Percentiles rank a stretch among this genome's conserved stretches.
Evolutionary conservation across 92 coral and sea anemone genomes (phyloP).

Genomic region (Phenganax subtilis): DNA sequence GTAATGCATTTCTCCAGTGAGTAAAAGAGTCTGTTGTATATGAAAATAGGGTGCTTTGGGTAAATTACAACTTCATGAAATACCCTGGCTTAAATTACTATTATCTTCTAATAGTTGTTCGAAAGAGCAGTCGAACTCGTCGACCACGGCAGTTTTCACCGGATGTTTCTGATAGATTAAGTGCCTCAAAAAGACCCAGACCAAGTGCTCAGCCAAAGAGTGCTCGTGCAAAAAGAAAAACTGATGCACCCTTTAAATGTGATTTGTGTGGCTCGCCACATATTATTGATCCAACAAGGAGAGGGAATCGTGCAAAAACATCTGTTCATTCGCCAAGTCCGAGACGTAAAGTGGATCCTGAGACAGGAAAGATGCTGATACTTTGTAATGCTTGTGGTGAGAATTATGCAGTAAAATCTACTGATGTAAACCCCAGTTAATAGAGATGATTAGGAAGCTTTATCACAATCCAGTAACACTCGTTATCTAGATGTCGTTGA

Average conservation of each 20-base stretch:
- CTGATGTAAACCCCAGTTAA: neutral
- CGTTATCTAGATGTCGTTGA: too few species aligned
- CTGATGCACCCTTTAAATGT: conserved; percentile 70
- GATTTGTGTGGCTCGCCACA: conserved; percentile 90
- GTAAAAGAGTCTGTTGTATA: neutral
- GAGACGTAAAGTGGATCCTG: conserved; percentile 82
- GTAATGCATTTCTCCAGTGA: neutral
- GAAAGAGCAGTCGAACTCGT: conserved; percentile 35
- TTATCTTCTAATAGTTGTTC: neutral
- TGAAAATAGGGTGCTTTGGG: too few species aligned
- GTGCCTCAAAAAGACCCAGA: neutral
- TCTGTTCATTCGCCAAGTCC: conserved; percentile 91
- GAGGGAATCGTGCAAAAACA: conserved; percentile 84
- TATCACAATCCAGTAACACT: too few species aligned
- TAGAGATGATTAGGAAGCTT: neutral
- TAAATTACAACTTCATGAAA: too few species aligned
- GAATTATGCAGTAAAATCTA: conserved; percentile 5
- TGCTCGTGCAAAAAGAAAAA: neutral
- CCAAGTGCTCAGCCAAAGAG: neutral
- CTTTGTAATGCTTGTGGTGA: conserved; percentile 98
- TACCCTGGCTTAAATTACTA: too few species aligned
- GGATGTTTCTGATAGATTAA: neutral
- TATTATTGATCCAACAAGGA: conserved; percentile 88
- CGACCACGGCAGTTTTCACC: conserved; percentile 29
- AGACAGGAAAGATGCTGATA: conserved; percentile 79